Evolutionary conservation across 2,797 vertebrate species (phyloP).

Genomic region (Diplodus puntazzo): DNA sequence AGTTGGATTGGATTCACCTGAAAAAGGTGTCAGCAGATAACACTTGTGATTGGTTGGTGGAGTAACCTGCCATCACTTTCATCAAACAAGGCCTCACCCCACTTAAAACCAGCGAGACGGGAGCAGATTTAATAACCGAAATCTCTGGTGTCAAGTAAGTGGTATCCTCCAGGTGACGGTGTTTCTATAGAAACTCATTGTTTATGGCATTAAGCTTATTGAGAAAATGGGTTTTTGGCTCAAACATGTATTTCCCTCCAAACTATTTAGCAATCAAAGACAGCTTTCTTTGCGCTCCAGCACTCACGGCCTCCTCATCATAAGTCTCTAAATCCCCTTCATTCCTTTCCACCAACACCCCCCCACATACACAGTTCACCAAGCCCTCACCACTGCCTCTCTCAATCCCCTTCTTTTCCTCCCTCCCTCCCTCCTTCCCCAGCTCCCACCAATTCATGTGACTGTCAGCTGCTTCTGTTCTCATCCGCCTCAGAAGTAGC

Average conservation of each 20-base stretch:
- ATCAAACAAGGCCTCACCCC: background rate
- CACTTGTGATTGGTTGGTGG: background rate
- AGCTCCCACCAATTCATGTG: constrained; percentile 82
- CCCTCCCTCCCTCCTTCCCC: background rate
- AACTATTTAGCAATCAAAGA: constrained; percentile 53
- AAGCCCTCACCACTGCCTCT: constrained; percentile 41
- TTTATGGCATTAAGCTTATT: background rate
- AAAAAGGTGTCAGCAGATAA: background rate
- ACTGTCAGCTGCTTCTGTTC: constrained; percentile 87
- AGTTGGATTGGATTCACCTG: background rate
- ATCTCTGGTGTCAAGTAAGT: background rate
- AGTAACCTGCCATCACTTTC: background rate
- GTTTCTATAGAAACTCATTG: background rate
- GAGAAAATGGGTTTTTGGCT: constrained; percentile 6
- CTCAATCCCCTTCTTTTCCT: constrained; percentile 34
- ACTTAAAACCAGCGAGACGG: background rate
- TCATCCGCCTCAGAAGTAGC: constrained; percentile 48
- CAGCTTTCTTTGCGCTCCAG: constrained; percentile 46
- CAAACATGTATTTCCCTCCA: constrained; percentile 12
- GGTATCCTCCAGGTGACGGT: background rate
- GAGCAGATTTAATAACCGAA: background rate
- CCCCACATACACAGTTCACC: constrained; percentile 10
- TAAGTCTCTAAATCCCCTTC: constrained; percentile 75
- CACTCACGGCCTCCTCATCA: constrained; percentile 50
- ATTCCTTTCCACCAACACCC: constrained; percentile 62